Base-by-base conservation (phyloP, 1,140 invertebrate genomes). In the Pseudomyrmex flavicornis region DNA sequence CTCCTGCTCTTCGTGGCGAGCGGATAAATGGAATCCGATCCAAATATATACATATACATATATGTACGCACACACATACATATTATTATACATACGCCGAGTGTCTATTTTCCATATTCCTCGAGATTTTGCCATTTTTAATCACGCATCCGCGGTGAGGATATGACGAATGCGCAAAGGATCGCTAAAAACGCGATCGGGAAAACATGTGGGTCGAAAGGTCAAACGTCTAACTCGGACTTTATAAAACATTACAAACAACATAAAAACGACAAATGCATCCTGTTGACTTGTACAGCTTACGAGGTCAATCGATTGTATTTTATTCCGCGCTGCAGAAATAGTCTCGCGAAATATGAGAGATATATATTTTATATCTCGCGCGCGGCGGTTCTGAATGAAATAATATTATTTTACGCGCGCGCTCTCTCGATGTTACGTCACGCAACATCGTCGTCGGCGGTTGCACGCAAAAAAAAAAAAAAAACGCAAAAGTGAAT, bases 121-220 rank as follows among this genome's bases (percentile, higher is more conserved):
- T 2, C 13, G 35, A 59, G 22, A 72, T 72, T 72, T 46, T 48
- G 65, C 46, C 69, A 52, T 8, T 35, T 50, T 50, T 35, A 69
- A 69, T 69, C 52, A 35, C 48, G 58, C 1, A 10, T 5, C 35
- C 50, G 22, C 65, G 52, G 7, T 10, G 26, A n/a, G 12, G 52
- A n/a, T 12, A 26, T 2, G 65, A 48, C 15, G 10, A 46, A 69
- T 54, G 13, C 13, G 50, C 7, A 3, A 44, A 66, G 20, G 58
- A n/a, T 79, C 9, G 50, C 10, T 48, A 59, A 59, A 59, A 48
- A 15, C 54, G 15, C 12, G 15, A 3, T 4, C 2, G 54, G 20
- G 9, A 13, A 52, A 35, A 5, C 5, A 12, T 66, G 76, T 80
- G 76, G 66, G 76, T 12, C 66, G 76, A 80, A 80, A 80, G 76